Evolutionary conservation across 2,888 invertebrate species (phyloP).

Genomic region (Dascillus cervinus): DNA sequence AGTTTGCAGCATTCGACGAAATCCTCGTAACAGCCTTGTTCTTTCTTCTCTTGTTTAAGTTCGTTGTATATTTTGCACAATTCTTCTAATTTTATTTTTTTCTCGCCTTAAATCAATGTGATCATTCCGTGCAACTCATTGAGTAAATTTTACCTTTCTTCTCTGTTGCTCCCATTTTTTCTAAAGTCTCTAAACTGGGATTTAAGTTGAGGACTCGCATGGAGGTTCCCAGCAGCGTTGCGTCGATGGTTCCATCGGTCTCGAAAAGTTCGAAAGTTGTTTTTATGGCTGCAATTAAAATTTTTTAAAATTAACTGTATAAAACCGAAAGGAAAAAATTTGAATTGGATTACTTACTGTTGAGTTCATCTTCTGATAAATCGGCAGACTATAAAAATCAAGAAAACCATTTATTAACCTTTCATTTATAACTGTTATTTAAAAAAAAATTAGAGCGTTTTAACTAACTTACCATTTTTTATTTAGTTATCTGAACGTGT

Average conservation of each 20-base stretch:
- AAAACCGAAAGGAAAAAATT: too few relatives aligned
- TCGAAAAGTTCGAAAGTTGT: too few relatives aligned
- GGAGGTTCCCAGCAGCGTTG: conserved; percentile 80
- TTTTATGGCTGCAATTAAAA: neutral
- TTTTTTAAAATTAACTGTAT: neutral
- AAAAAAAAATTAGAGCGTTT: too few relatives aligned
- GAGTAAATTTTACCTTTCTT: conserved; percentile 77
- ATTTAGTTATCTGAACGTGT: too few relatives aligned
- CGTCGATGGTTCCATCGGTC: conserved; percentile 80
- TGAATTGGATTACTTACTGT: conserved; percentile 26
- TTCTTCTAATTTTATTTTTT: conserved; percentile 87
- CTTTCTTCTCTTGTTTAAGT: conserved; percentile 78
- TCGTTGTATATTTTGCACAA: conserved; percentile 93
- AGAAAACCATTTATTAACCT: too few relatives aligned
- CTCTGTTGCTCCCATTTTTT: conserved; percentile 89
- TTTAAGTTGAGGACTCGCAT: conserved; percentile 88
- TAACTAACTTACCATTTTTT: too few relatives aligned
- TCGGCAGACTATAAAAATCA: too few relatives aligned
- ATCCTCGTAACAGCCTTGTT: conserved; percentile 96
- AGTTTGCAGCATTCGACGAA: conserved; percentile 99
- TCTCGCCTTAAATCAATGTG: conserved; percentile 63
- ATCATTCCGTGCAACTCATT: too few relatives aligned
- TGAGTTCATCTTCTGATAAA: conserved; percentile 29
- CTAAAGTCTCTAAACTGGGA: conserved; percentile 85
- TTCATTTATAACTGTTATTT: too few relatives aligned